Evolutionary conservation across 2,113 vertebrate genomes (phyloP), one percentile per base, ranked within the genome.

Genomic region (Erythrolamprus reginae): DNA sequence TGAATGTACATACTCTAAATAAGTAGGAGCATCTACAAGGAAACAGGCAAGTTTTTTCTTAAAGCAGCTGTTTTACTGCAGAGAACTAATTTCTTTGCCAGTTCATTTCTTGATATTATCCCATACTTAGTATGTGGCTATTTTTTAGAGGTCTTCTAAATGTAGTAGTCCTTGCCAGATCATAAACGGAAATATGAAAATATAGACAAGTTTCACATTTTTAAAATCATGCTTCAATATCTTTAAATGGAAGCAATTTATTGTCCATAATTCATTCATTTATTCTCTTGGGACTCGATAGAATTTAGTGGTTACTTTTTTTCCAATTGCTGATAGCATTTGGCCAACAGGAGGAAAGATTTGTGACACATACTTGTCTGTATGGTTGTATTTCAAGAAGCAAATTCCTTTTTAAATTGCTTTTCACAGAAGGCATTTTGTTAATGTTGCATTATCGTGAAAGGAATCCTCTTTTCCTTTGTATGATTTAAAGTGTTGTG

Each of bases 401-500:
- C 47, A 26, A n/a, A 82, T 91, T 88, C 65, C 21, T 94, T 95
- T 94, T 93, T 88, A 92, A 0, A 77, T 93, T 91, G 88, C 94
- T 94, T 93, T 42, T 87, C 92, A 93, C 90, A 90, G 53, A 91
- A 85, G 1, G 23, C 53, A 90, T 88, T 93, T 94, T 95, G 94
- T 97, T 95, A 88, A 93, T 86, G 65, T 93, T 86, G 94, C 88
- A 93, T 93, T 93, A 61, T 93, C 93, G 92, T 95, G 92, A 92
- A 96, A 95, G 95, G 95, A 94, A 96, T 96, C 82, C 17, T 42
- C 50, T 91, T 51, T 83, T 38, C 19, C 96, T 95, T 95, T 88
- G 93, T 93, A 97, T 96, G 94, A 92, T 92, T 95, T 93, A 95
- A 95, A 90, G 94, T 92, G 28, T 94, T 93, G 89, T 96, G 96